Evolutionary conservation across 2,888 invertebrate species (phyloP), one percentile per base, ranked within the genome.

Genomic region (Macrosiphum euphorbiae): DNA sequence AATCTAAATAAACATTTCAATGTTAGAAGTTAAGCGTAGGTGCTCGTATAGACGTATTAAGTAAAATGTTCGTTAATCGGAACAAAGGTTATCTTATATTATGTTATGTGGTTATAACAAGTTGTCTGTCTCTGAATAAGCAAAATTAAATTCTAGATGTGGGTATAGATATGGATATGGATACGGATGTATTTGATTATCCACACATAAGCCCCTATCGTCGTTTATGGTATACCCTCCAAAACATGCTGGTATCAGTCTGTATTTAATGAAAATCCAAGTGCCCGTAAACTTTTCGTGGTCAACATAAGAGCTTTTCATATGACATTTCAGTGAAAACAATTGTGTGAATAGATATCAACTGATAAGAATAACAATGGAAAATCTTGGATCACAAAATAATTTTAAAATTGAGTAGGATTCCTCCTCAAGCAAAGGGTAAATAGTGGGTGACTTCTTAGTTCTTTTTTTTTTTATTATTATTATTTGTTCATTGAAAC

Each of bases 131-230:
- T 26, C 3, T 16, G 20, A 35, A 41, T 89, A 89, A 41, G 16
- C 24, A 55, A 35, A 26, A 55, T 88, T 88, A 61, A 44, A n/a
- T 89, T 61, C 16, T 20, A 44, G 8, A 67, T 28, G 7, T 44
- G 44, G 44, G 7, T 44, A 44, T 44, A 44, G 44, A 44, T 44
- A 44, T 7, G 44, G 44, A 44, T 47, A 28, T 4, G 26, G 3
- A 44, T 85, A 89, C 13, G 89, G 58, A 58, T 47, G 11, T 58
- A 61, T 61, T 61, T n/a, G 61, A 20, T 61, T 61, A 16, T 61
- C 61, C 28, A 61, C 28, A 44, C 61, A 89, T 89, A 47, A 89
- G 47, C 89, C 61, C 89, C 61, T 89, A 89, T 89, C 28, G 20
- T 61, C 44, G 44, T 47, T 16, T 8, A 55, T 24, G 20, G 11